Base-by-base conservation (phyloP, 64 coral and sea anemone genomes). In the Pocillopora damicornis region DNA sequence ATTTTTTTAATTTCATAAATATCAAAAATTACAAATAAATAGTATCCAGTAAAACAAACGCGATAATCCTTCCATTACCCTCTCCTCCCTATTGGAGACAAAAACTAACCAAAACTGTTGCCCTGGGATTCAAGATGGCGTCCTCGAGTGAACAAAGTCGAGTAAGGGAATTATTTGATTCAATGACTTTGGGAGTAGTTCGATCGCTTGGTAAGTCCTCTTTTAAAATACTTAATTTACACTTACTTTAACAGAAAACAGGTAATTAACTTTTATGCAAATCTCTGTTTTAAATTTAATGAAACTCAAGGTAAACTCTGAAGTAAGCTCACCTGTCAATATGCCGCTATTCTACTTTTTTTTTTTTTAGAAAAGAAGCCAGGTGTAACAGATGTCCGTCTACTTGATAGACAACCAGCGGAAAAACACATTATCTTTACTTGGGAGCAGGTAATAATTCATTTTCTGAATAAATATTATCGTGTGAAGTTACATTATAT, bases 171-270 rank as follows among this genome's bases (percentile, higher is more conserved):
- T 86, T 99, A 15, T 99, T 99, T 87, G 91, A 99, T 78, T 85
- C 75, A 86, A 99, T 99, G 97, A 95, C 90, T 20, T 91, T 99
- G 59, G 93, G 93, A 63, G 93, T 99, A 59, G 93, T 95, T 26
- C 90, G 91, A 71, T 88, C 88, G 59, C 87, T 99, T 88, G 97
- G 97, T 99, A 79, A 92, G 83, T 75, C 3, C 17, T 17, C 37
- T 14, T 63, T 12, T 4, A 13, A 87, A 3, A 59, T 35, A 66
- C 16, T 3, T 71, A 20, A 30, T 11, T 9, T 71, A 23, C 20
- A 20, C 1, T n/a, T 71, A n/a, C 18, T 25, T 25, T 20, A 71
- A 71, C 9, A 11, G 11, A 71, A 68, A 11, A n/a, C 67, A 12
- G 25, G 30, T 30, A 30, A 71, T 11, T 1, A 23, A 71, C 2